A percentile compares a stretch with the other conserved stretches of the same genome.
Conservation (phyloP, 23 tunicate genomes). For the Styela clava region DNA sequence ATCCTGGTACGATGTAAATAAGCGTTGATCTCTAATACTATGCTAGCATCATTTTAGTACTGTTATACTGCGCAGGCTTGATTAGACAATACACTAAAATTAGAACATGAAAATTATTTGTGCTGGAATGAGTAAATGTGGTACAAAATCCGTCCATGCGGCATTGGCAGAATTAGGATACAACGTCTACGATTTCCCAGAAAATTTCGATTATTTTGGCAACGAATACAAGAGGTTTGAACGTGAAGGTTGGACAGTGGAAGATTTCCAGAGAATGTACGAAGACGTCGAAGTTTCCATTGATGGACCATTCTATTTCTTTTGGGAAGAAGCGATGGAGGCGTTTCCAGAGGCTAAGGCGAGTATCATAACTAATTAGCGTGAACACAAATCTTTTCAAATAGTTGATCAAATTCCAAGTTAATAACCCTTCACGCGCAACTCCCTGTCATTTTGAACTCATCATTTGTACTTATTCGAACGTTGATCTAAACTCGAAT, state of each 20-base stretch:
- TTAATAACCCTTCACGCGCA: no score
- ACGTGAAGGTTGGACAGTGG: constrained; percentile 9
- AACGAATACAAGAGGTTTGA: constrained; percentile 17
- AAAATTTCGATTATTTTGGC: constrained; percentile 33
- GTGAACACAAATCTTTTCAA: not conserved
- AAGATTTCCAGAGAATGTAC: constrained; percentile 32
- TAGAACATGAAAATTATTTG: constrained; percentile 29
- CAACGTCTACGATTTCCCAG: constrained; percentile 27
- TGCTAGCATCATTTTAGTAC: no score
- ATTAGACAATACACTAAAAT: not conserved
- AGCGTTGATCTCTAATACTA: no score
- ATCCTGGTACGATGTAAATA: no score
- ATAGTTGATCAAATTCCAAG: no score
- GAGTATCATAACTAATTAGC: not conserved
- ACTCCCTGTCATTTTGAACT: no score
- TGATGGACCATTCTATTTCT: constrained; percentile 33
- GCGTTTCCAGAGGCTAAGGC: constrained; percentile 43
- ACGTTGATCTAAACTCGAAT: not conserved
- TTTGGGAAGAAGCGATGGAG: constrained; percentile 33
- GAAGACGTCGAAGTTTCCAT: constrained; percentile 38
- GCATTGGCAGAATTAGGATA: constrained; percentile 25
- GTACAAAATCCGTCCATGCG: constrained; percentile 36
- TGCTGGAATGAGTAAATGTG: constrained; percentile 37
- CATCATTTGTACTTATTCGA: no score
- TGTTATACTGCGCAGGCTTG: constrained; percentile 3